Evolutionary conservation across 2,797 vertebrate genomes (phyloP).

Genomic region (Xenentodon cancila): DNA sequence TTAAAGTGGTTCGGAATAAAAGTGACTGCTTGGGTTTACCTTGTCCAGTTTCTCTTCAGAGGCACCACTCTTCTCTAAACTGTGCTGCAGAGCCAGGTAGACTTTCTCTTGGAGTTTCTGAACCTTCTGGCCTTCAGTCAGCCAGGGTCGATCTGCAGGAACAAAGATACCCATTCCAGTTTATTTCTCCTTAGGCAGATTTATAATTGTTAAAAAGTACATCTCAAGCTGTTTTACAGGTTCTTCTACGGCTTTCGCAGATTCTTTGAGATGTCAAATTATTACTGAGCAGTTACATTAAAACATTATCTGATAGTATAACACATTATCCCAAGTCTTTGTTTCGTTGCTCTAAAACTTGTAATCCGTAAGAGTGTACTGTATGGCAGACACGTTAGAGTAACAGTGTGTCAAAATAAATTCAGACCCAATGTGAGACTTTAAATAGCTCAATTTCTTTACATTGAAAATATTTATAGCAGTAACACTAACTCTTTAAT

Average conservation of each 20-base stretch:
- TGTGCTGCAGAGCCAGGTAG: conserved; percentile 90
- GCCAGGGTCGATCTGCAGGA: conserved; percentile 87
- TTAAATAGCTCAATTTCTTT: neutral
- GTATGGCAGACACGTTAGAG: neutral
- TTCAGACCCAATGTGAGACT: neutral
- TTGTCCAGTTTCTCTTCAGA: conserved; percentile 89
- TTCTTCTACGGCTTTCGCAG: too few relatives aligned
- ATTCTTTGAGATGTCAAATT: neutral
- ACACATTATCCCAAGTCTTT: neutral
- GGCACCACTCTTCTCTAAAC: conserved; percentile 86
- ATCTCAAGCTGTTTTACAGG: too few relatives aligned
- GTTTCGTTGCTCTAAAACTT: neutral
- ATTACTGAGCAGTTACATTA: neutral
- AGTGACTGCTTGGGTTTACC: conserved; percentile 67
- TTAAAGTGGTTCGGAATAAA: neutral
- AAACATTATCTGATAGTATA: neutral
- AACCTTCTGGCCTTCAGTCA: conserved; percentile 88
- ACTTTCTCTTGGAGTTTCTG: conserved; percentile 92
- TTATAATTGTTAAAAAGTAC: too few relatives aligned
- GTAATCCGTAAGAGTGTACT: neutral
- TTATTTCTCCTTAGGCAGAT: neutral
- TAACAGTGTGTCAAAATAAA: neutral
- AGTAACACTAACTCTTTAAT: neutral
- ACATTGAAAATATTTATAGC: neutral
- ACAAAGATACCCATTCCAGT: neutral